phyloP scores from a whole-genome alignment of 2,113 vertebrate species.

The Thermophis baileyi region DNA sequence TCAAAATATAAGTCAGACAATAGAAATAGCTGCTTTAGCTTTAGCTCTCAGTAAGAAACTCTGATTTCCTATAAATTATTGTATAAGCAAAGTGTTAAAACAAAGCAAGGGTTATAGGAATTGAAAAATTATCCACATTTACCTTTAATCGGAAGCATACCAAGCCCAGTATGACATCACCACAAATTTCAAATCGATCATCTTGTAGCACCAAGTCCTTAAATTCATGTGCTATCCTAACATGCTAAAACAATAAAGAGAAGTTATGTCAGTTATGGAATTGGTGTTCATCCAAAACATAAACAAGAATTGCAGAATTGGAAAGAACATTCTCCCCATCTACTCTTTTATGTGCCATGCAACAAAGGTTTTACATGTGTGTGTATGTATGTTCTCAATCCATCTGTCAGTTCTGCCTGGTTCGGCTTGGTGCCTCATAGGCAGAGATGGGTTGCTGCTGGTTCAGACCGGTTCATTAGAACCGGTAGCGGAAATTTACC shows the following conservation, averaged over 20 bases:
- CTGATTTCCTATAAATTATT: not conserved
- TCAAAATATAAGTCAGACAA: not conserved
- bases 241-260: conserved; percentile 73
- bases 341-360: not conserved
- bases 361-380: not conserved
- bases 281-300: not conserved
- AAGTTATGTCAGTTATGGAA: not conserved
- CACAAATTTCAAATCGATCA: conserved; percentile 87
- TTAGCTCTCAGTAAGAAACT: not conserved
- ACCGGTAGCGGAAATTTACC: too few relatives aligned
- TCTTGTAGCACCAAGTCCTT: conserved; percentile 82
- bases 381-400: not conserved
- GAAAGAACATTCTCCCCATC: not conserved
- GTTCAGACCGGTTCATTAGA: too few relatives aligned
- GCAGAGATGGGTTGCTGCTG: too few relatives aligned
- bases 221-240: conserved; percentile 86
- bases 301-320: not conserved
- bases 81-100: not conserved
- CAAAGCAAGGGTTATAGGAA: not conserved
- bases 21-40: not conserved
- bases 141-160: conserved; percentile 99
- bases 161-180: conserved; percentile 85
- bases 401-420: not conserved
- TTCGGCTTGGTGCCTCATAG: not conserved
- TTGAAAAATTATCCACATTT: conserved; percentile 5